Conservation (phyloP, 1,140 invertebrate genomes). For the Protaetia brevitarsis region DNA sequence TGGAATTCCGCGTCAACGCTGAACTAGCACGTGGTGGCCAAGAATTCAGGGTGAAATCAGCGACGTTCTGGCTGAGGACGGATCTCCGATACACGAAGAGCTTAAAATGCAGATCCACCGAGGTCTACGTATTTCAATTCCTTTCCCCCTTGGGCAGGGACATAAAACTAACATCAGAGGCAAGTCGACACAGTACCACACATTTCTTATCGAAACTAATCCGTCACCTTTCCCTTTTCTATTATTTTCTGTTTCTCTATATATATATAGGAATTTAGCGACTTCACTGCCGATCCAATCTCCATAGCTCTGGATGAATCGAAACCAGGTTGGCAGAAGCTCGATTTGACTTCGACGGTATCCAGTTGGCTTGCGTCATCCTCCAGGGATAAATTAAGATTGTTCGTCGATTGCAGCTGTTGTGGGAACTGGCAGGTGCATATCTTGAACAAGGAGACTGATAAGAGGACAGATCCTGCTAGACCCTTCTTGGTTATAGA, state of each 20-base stretch:
- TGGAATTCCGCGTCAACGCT: slow-evolving; percentile 74
- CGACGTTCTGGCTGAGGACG: slow-evolving; percentile 72
- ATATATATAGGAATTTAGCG: slow-evolving; percentile 59
- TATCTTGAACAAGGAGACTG: slow-evolving; percentile 40
- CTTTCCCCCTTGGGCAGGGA: slow-evolving; percentile 40
- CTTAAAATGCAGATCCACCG: slow-evolving; percentile 45
- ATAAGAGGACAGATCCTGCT: slow-evolving; percentile 55
- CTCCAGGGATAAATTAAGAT: slow-evolving; percentile 61
- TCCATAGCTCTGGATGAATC: slow-evolving; percentile 66
- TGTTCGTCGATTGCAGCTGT: slow-evolving; percentile 83
- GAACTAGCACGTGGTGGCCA: slow-evolving; percentile 58
- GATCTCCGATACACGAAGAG: slow-evolving; percentile 52
- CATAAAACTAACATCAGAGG: slow-evolving; percentile 50
- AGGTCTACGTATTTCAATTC: slow-evolving; percentile 46
- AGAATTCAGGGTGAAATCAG: slow-evolving; percentile 67
- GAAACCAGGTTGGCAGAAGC: slow-evolving; percentile 78
- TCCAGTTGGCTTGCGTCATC: slow-evolving; percentile 62
- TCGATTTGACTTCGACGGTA: slow-evolving; percentile 78
- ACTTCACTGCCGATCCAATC: slow-evolving; percentile 64
- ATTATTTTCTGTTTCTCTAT: no score
- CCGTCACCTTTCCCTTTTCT: slow-evolving; percentile 20
- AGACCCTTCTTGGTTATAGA: slow-evolving; percentile 82
- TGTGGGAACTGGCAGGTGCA: slow-evolving; percentile 66
- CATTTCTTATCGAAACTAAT: neutral
- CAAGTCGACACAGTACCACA: slow-evolving; percentile 18